Evolutionary conservation across 2,888 invertebrate species (phyloP).

Genomic region (Papilio elwesi): DNA sequence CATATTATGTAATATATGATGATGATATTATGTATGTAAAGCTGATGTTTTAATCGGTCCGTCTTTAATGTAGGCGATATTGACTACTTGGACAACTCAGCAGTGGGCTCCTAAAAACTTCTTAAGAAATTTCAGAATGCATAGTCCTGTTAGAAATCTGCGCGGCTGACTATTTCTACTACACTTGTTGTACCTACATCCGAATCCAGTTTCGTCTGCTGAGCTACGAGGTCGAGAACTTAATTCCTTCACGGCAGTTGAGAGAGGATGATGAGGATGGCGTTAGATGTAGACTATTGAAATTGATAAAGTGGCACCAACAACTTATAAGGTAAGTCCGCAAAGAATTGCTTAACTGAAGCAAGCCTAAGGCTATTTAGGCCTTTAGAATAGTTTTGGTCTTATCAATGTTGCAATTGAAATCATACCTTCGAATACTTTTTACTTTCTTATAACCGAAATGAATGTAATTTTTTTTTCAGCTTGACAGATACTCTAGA

Average conservation of each 20-base stretch:
- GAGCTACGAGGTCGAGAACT: constrained; percentile 50
- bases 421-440: too few relatives aligned
- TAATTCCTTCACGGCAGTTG: constrained; percentile 41
- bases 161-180: constrained; percentile 57
- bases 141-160: constrained; percentile 54
- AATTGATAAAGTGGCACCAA: constrained; percentile 30
- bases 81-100: too few relatives aligned
- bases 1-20: too few relatives aligned
- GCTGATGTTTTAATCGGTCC: too few relatives aligned
- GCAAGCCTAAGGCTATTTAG: too few relatives aligned
- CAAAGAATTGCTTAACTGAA: background rate
- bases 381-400: too few relatives aligned
- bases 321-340: constrained; percentile 25
- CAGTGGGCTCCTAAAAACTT: too few relatives aligned
- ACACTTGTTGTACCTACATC: constrained; percentile 57
- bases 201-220: constrained; percentile 55
- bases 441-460: too few relatives aligned
- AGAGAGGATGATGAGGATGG: background rate
- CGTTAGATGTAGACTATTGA: constrained; percentile 25
- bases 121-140: constrained; percentile 51
- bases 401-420: too few relatives aligned
- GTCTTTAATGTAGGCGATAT: too few relatives aligned
- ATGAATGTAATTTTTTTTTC: constrained; percentile 37
- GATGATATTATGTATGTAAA: too few relatives aligned
- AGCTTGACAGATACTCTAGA: constrained; percentile 57